phyloP scores from a whole-genome alignment of 1,140 invertebrate genomes.

The Aricia agestis region DNA sequence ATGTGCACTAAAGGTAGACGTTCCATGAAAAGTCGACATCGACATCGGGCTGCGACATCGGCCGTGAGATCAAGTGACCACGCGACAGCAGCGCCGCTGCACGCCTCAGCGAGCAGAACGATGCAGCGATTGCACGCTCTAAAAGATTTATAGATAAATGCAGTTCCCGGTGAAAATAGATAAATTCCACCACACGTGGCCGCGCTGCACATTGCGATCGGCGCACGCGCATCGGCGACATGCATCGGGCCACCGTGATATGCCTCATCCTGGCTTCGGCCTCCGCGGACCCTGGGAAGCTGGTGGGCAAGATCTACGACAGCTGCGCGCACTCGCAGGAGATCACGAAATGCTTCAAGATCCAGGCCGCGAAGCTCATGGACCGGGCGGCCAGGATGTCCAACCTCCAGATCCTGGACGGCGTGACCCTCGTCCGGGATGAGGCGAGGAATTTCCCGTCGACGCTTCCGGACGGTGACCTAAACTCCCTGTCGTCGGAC shows the following conservation, averaged over 20 bases:
- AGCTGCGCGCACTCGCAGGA: constrained; percentile 79
- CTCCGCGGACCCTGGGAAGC: constrained; percentile 52
- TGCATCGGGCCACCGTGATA: constrained; percentile 58
- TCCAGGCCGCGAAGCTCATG: constrained; percentile 79
- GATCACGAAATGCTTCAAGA: constrained; percentile 81
- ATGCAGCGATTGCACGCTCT: constrained; percentile 76
- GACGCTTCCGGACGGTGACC: constrained; percentile 64
- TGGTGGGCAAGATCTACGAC: constrained; percentile 77
- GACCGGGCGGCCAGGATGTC: constrained; percentile 80
- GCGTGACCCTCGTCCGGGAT: constrained; percentile 74
- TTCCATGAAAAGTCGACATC: constrained; percentile 17
- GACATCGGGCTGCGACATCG: constrained; percentile 39
- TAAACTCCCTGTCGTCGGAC: constrained; percentile 71
- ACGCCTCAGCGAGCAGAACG: constrained; percentile 67
- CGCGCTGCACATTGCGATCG: constrained; percentile 71
- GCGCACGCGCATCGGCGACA: constrained; percentile 58
- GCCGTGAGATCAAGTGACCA: constrained; percentile 29
- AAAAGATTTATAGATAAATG: constrained; percentile 77
- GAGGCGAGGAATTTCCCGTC: constrained; percentile 59
- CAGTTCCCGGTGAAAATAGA: constrained; percentile 76
- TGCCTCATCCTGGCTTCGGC: constrained; percentile 45
- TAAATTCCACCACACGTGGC: constrained; percentile 74
- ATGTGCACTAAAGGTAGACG: not conserved
- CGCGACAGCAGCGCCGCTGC: constrained; percentile 41
- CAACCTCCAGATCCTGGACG: constrained; percentile 79